Evolutionary conservation across 1,140 invertebrate species (phyloP), one percentile per base, ranked within the genome.

Genomic region (Popillia japonica): DNA sequence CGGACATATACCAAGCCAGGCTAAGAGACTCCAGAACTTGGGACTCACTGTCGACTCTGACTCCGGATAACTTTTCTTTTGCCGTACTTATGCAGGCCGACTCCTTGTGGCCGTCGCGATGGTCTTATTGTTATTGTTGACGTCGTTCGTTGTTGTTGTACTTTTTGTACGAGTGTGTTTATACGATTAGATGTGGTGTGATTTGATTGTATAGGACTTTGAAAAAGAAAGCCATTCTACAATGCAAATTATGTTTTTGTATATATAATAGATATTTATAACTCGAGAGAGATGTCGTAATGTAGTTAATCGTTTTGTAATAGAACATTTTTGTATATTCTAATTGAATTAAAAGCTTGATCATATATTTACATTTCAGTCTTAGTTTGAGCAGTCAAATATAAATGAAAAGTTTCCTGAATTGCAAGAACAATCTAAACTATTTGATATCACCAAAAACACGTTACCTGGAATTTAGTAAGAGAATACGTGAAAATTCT

Each of bases 31-130:
- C 61, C 61, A 68, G 61, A 68, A 22, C 61, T 68, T 10, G 7
- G 61, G 61, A 68, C 22, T 68, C 61, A 22, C 20, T n/a, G 48
- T 55, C 48, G 48, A 55, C 14, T 55, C 48, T n/a, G 61, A 34
- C 61, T 68, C 61, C 61, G 61, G 61, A 68, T 68, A 22, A 68
- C 61, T 68, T 68, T 68, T 68, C 61, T 68, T 34, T 34, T 68
- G 61, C 59, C 14, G 48, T 55, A 10, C 11, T 68, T 68, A 17
- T 68, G 17, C 61, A 68, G 20, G 27, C 61, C 61, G 22, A 68
- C 27, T 68, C 27, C 61, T 68, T 20, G 61, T 68, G 48, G 48
- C 6, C 48, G 48, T 55, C 48, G 48, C 17, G 27, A 23, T 68
- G 61, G 61, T 68, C 61, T 68, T 68, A 22, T 68, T 68, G 61